These are phyloP conservation scores for Nephotettix cincticeps DNA, from an alignment of 1,140 invertebrate species.

Conservation along the genomic window DNA sequence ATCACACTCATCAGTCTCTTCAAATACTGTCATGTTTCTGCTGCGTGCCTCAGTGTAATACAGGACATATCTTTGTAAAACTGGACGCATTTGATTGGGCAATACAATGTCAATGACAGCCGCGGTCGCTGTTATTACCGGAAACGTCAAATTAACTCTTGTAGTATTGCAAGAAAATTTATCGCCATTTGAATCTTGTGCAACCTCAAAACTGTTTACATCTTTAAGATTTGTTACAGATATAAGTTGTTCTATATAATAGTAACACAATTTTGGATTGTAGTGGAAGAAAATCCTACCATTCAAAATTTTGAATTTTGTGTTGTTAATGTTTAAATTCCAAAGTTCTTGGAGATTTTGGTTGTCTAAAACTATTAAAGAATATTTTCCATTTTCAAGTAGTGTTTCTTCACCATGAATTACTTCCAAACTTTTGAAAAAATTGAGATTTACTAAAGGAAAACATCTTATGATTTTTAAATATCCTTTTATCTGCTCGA, in stretches of 20 bases:
- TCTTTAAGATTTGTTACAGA: not conserved
- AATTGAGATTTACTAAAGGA: conserved; percentile 78
- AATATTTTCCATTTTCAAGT: conserved; percentile 51
- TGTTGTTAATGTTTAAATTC: conserved; percentile 56
- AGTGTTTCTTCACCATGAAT: conserved; percentile 60
- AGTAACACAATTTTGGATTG: conserved; percentile 89
- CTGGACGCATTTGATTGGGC: conserved; percentile 5
- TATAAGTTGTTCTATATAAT: conserved; percentile 62
- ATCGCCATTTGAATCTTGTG: conserved; percentile 83
- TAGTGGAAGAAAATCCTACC: conserved; percentile 88
- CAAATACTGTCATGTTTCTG: conserved; percentile 69
- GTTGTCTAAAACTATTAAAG: conserved; percentile 81
- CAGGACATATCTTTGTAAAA: conserved; percentile 27
- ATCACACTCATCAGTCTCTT: conserved; percentile 81
- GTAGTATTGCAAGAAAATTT: conserved; percentile 74
- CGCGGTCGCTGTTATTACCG: not conserved
- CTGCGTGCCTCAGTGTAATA: conserved; percentile 56
- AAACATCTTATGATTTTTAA: conserved; percentile 79
- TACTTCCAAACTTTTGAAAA: conserved; percentile 72
- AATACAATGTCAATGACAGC: conserved; percentile 19
- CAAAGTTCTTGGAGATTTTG: conserved; percentile 90
- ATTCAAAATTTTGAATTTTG: conserved; percentile 52
- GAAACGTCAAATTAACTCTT: conserved; percentile 31
- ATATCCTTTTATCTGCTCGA: conserved; percentile 75
- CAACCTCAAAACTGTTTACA: conserved; percentile 62